phyloP scores from a whole-genome alignment of 2,113 vertebrate species.

The Megaceryle maxima region DNA sequence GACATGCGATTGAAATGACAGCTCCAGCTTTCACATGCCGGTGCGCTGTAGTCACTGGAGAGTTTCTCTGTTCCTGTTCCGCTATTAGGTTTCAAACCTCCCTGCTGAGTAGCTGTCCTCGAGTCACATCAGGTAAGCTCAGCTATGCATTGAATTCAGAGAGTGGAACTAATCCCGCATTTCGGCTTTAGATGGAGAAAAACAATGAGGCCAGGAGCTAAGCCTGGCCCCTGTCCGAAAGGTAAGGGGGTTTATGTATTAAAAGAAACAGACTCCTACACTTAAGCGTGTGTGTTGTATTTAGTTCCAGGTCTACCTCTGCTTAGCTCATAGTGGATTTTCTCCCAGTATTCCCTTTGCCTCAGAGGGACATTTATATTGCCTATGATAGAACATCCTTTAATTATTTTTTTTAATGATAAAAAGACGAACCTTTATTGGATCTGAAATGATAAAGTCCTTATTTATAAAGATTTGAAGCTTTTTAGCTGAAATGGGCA shows the following conservation, averaged over 20 bases:
- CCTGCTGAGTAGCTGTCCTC: conserved; percentile 72
- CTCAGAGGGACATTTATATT: not conserved
- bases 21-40: conserved; percentile 71
- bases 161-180: conserved; percentile 60
- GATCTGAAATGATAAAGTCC: not conserved
- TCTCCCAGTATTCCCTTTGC: not conserved
- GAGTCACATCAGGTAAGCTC: conserved; percentile 69
- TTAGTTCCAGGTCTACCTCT: not conserved
- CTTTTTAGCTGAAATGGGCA: not conserved
- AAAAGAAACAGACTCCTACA: not conserved
- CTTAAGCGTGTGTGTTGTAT: not conserved
- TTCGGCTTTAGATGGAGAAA: conserved; percentile 24
- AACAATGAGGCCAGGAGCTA: conserved; percentile 29
- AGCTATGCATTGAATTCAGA: conserved; percentile 70
- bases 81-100: conserved; percentile 71
- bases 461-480: conserved; percentile 12
- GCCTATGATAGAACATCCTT: not conserved
- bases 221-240: not conserved
- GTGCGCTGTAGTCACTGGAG: conserved; percentile 42
- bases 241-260: not conserved
- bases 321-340: not conserved
- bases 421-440: not conserved
- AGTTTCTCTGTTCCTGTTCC: conserved; percentile 74
- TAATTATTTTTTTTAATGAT: not conserved
- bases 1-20: conserved; percentile 51